phyloP scores from a whole-genome alignment of 2,113 vertebrate genomes.

The Petrocephalus zakoni region DNA sequence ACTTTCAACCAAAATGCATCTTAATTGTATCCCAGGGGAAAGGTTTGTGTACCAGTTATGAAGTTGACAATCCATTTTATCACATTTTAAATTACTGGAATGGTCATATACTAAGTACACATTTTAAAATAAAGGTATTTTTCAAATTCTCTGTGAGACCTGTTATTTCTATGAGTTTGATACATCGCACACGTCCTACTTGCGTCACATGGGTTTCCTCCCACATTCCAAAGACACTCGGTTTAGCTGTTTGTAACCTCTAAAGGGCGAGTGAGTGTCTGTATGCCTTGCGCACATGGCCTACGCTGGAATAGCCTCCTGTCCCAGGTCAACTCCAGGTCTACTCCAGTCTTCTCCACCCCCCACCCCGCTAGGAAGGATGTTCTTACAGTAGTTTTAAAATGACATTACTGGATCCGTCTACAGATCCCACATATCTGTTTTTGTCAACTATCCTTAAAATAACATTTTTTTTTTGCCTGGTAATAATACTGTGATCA shows the following conservation, averaged over 20 bases:
- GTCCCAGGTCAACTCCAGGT: no score
- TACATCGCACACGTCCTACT: not conserved
- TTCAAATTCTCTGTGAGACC: slow-evolving; percentile 28
- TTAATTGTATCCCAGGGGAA: slow-evolving; percentile 12
- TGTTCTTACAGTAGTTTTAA: not conserved
- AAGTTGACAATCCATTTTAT: slow-evolving; percentile 5
- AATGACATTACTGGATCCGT: not conserved
- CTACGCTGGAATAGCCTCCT: not conserved
- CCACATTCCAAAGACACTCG: not conserved
- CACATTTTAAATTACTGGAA: slow-evolving; percentile 15
- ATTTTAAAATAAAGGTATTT: slow-evolving; percentile 41
- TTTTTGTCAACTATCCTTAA: not conserved
- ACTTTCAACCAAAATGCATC: not conserved
- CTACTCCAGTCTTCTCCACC: no score
- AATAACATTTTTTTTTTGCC: not conserved
- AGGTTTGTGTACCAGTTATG: not conserved
- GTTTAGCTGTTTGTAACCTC: not conserved
- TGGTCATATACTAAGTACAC: slow-evolving; percentile 3
- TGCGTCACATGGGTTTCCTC: not conserved
- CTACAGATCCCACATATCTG: not conserved
- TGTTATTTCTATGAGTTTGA: not conserved
- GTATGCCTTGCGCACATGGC: not conserved
- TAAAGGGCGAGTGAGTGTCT: not conserved
- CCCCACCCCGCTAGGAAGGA: not conserved
- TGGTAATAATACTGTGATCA: not conserved